Conservation (phyloP, 2,888 invertebrate genomes). For the Listrodromus nycthemerus region DNA sequence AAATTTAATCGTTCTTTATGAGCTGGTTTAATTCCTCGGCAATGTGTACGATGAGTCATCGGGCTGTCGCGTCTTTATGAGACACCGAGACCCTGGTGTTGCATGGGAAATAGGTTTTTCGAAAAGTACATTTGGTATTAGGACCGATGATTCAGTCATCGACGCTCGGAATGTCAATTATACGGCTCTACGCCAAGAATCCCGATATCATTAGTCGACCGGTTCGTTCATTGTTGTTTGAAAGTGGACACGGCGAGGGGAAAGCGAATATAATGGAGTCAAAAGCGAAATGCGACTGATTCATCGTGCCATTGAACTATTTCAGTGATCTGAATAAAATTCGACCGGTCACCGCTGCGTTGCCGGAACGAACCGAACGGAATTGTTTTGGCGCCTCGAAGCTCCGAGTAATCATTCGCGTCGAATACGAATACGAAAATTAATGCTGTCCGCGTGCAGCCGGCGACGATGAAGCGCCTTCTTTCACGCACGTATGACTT, state of each 20-base stretch:
- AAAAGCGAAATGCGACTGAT: conserved; percentile 9
- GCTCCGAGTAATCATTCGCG: neutral
- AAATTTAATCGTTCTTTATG: conserved; percentile 46
- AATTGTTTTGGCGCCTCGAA: neutral
- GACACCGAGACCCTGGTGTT: conserved; percentile 34
- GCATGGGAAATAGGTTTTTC: conserved; percentile 50
- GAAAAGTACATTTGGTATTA: conserved; percentile 47
- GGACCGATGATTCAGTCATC: conserved; percentile 43
- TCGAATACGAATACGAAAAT: neutral
- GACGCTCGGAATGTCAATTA: conserved; percentile 36
- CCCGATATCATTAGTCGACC: conserved; percentile 9
- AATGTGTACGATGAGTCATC: conserved; percentile 48
- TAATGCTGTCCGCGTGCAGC: neutral
- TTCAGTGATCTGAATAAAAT: neutral
- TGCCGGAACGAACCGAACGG: neutral
- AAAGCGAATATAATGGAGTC: conserved; percentile 9
- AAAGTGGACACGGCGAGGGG: neutral
- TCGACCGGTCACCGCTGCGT: neutral
- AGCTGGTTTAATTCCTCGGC: conserved; percentile 1
- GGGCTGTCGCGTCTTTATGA: conserved; percentile 33
- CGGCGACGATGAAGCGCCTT: neutral
- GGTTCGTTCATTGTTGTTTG: conserved; percentile 1
- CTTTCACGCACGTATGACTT: neutral
- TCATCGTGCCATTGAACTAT: conserved; percentile 1
- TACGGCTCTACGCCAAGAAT: neutral